phyloP scores from a whole-genome alignment of 1,140 invertebrate species.

The Drosophila sucinea region DNA sequence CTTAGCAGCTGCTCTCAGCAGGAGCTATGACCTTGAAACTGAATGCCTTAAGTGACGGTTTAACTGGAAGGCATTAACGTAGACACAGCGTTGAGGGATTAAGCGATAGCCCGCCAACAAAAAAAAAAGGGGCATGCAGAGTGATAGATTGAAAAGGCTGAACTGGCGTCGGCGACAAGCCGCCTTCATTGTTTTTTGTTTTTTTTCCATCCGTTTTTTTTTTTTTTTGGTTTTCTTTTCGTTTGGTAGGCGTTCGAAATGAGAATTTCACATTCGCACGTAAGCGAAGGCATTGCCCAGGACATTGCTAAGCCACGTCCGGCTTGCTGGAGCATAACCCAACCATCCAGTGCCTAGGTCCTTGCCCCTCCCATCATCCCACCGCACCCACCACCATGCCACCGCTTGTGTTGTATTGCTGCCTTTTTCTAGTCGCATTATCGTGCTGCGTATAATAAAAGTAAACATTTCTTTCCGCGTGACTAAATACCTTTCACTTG shows the following conservation, averaged over 20 bases:
- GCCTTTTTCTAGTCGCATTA: conserved; percentile 8
- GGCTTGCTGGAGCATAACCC: conserved; percentile 55
- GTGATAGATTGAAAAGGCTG: conserved; percentile 47
- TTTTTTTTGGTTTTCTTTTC: no score
- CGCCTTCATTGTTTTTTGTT: conserved; percentile 4
- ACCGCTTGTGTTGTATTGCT: not conserved
- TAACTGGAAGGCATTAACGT: conserved; percentile 49
- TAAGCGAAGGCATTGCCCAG: conserved; percentile 64
- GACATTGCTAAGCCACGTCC: conserved; percentile 61
- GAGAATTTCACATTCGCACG: conserved; percentile 73
- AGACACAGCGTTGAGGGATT: conserved; percentile 14
- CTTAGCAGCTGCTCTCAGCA: conserved; percentile 57
- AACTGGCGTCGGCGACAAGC: conserved; percentile 1
- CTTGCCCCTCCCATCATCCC: not conserved
- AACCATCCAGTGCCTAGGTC: no score
- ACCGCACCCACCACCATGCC: not conserved
- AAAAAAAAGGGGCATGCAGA: conserved; percentile 38
- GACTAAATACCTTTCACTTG: conserved; percentile 80
- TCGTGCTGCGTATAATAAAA: conserved; percentile 67
- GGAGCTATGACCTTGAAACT: conserved; percentile 58
- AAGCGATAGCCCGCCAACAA: conserved; percentile 30
- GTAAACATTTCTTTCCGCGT: conserved; percentile 79
- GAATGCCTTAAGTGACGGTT: conserved; percentile 58
- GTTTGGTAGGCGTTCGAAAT: conserved; percentile 46
- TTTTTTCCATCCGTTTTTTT: conserved; percentile 59